Evolutionary conservation across 2,888 invertebrate genomes (phyloP).

Genomic region (Exephanes ischioxanthus): DNA sequence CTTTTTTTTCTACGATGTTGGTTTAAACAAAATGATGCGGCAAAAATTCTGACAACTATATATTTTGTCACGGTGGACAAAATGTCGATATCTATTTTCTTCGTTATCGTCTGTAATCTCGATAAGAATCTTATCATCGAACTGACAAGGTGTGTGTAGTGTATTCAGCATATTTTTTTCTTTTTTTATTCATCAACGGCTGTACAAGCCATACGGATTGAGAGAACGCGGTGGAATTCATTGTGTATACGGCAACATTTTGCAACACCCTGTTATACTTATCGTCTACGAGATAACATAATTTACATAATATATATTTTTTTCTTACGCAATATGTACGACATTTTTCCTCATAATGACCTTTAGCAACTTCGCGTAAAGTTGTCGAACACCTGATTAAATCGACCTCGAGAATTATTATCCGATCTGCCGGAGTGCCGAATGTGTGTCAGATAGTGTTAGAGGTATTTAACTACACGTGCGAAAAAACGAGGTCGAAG

Average conservation of each 20-base stretch:
- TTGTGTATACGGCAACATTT: background rate
- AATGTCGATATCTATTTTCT: constrained; percentile 24
- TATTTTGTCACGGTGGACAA: constrained; percentile 8
- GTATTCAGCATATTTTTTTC: background rate
- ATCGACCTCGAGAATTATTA: constrained; percentile 8
- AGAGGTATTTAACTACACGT: background rate
- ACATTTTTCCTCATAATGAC: background rate
- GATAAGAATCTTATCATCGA: constrained; percentile 38
- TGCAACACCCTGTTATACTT: background rate
- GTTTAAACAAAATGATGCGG: background rate
- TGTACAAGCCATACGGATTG: background rate
- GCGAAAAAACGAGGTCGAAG: background rate
- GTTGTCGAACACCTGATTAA: constrained; percentile 21
- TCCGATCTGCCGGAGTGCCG: background rate
- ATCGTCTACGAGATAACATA: background rate
- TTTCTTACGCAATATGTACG: background rate
- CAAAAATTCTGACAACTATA: constrained; percentile 4
- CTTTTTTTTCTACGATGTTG: background rate
- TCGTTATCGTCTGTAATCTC: constrained; percentile 43
- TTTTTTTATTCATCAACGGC: background rate
- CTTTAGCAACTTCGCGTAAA: background rate
- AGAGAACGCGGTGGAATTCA: background rate
- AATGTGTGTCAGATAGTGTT: background rate
- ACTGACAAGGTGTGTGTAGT: constrained; percentile 11
- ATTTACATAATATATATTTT: constrained; percentile 2